Evolutionary conservation across 2,113 vertebrate genomes (phyloP).

Genomic region (Eurystomus gularis): DNA sequence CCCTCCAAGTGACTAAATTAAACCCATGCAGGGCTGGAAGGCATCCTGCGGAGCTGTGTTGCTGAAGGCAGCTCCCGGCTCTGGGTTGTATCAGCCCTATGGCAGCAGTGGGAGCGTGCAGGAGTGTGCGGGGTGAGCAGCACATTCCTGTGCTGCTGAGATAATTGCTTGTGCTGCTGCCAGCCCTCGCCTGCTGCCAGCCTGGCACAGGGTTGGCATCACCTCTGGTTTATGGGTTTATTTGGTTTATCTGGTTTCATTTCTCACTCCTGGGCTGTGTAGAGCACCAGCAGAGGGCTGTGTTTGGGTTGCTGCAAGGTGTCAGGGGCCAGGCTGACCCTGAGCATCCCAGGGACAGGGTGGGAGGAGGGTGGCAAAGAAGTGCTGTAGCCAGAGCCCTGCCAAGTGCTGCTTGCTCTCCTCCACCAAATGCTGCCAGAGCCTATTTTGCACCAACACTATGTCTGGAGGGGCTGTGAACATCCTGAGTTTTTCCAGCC

Average conservation of each 20-base stretch:
- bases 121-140: not conserved
- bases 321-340: not conserved
- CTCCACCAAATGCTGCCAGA: not conserved
- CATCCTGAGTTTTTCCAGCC: not conserved
- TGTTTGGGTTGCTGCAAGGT: not conserved
- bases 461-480: not conserved
- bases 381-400: not conserved
- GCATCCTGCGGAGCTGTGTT: not conserved
- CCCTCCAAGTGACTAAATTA: not conserved
- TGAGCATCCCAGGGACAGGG: not conserved
- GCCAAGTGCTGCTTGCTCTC: not conserved
- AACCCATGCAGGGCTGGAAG: not conserved
- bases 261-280: not conserved
- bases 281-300: not conserved
- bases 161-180: not conserved
- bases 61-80: constrained; percentile 6
- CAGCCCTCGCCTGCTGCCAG: constrained; percentile 35
- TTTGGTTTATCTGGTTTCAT: not conserved
- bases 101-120: constrained; percentile 15
- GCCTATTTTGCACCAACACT: not conserved
- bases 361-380: not conserved
- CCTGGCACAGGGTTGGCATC: not conserved
- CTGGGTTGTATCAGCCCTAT: not conserved
- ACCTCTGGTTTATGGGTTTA: not conserved
- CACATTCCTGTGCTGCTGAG: constrained; percentile 48